Evolutionary conservation across 2,888 invertebrate genomes (phyloP), one percentile per base, ranked within the genome.

Genomic region (Cheilosia impressa): DNA sequence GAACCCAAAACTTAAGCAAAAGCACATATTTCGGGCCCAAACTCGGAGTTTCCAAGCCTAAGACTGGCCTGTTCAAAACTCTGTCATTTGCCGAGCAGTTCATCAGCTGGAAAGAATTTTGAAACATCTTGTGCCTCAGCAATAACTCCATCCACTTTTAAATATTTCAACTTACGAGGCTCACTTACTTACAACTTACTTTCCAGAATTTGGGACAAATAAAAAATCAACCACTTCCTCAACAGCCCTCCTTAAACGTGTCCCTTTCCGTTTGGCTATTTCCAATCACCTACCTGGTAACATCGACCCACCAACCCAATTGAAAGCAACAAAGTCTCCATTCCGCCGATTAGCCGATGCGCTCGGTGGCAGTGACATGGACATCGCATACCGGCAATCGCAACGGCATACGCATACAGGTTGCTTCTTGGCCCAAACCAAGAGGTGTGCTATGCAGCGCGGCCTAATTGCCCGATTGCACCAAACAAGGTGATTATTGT

Each of bases 401-500:
- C 13, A 38, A 38, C 38, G 2, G 47, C 41, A 73, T 55, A 80
- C 84, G 47, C 41, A 73, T 55, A 80, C 84, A 84, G 80, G 84
- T 84, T 84, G 80, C 71, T 80, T 80, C 13, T 66, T 31, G 31
- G 41, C 60, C 50, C 62, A 34, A 62, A 71, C 65, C 75, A 62
- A 63, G 58, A 65, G 75, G 80, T 71, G 84, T 79, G 84, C 80
- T 58, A 57, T 62, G 52, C 72, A 63, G 57, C 52, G 43, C 81
- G 55, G 52, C 85, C 77, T 84, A 85, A 85, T 85, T 81, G 80
- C 65, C 85, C 80, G 72, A 85, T 85, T 85, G 76, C 81, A 80
- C 76, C 76, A 62, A 81, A 81, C 81, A 81, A 60, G 68, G 68
- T 85, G 77, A 85, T 85, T 81, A 77, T 85, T 77, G 81, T 55